Percentiles rank a stretch among this genome's conserved stretches.
phyloP scores from a whole-genome alignment of 2,888 invertebrate species.

The Melipona beecheii region DNA sequence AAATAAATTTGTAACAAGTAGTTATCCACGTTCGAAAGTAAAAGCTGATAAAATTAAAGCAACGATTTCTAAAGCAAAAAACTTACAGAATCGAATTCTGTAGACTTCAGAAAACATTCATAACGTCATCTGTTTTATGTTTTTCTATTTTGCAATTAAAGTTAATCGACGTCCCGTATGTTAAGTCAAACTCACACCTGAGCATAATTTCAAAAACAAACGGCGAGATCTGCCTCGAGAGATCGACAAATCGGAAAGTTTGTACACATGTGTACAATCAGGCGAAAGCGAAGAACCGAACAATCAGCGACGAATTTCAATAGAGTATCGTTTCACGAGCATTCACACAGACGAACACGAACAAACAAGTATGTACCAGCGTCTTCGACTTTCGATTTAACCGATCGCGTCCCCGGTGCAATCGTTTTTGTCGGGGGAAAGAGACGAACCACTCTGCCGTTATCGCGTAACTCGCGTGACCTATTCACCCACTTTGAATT shows the following conservation, averaged over 20 bases:
- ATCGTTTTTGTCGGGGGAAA: slow-evolving; percentile 38
- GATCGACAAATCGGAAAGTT: slow-evolving; percentile 4
- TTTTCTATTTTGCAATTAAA: not conserved
- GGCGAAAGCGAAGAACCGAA: slow-evolving; percentile 58
- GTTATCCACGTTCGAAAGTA: not conserved
- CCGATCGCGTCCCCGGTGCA: slow-evolving; percentile 26
- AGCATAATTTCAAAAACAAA: slow-evolving; percentile 1
- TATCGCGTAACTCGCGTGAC: slow-evolving; percentile 62
- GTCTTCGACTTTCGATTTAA: slow-evolving; percentile 60
- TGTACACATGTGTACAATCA: slow-evolving; percentile 23
- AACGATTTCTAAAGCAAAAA: not conserved
- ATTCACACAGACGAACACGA: slow-evolving; percentile 42
- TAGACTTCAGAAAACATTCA: not conserved
- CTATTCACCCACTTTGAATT: slow-evolving; percentile 76
- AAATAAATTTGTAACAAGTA: not conserved
- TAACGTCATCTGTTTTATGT: not conserved
- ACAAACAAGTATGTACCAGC: not conserved
- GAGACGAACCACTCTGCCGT: slow-evolving; percentile 54
- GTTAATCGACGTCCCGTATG: not conserved
- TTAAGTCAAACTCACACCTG: not conserved
- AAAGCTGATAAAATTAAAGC: not conserved
- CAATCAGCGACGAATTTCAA: slow-evolving; percentile 69
- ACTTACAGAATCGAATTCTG: not conserved
- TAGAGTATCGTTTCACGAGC: slow-evolving; percentile 62
- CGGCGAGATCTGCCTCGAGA: not conserved